These are phyloP conservation scores for Empidonax traillii DNA, from an alignment of 2,113 vertebrate genomes.

Conservation along the genomic window DNA sequence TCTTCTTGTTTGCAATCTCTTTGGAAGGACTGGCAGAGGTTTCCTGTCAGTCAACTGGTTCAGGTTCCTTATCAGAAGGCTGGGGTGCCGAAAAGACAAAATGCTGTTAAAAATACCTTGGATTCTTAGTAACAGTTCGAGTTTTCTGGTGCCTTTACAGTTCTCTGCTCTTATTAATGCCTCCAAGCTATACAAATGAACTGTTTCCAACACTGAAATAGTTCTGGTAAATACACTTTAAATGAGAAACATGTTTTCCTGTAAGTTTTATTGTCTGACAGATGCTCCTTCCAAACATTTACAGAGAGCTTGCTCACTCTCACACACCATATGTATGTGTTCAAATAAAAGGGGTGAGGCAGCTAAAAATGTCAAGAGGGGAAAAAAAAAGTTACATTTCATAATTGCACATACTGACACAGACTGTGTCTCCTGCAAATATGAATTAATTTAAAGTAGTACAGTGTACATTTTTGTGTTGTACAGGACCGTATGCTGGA, in stretches of 20 bases:
- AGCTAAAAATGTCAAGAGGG: conserved; percentile 52
- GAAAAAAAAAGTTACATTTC: conserved; percentile 43
- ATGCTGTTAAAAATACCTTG: background rate
- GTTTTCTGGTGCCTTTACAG: conserved; percentile 37
- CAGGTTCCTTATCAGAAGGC: conserved; percentile 33
- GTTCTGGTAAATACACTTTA: conserved; percentile 37
- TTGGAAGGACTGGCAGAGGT: background rate
- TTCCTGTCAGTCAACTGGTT: conserved; percentile 6
- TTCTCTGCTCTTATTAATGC: conserved; percentile 51
- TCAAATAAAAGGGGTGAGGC: conserved; percentile 59
- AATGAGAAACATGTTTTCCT: conserved; percentile 64
- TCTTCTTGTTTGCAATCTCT: conserved; percentile 40
- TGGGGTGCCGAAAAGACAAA: conserved; percentile 34
- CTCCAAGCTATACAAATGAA: conserved; percentile 56
- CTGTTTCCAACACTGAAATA: conserved; percentile 32
- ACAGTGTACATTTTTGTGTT: conserved; percentile 30
- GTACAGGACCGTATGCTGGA: background rate
- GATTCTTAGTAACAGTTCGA: conserved; percentile 8
- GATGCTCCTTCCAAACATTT: conserved; percentile 67
- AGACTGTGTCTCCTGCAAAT: conserved; percentile 37
- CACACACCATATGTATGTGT: conserved; percentile 56
- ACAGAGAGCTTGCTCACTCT: conserved; percentile 56
- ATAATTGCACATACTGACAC: conserved; percentile 51
- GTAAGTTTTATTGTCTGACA: conserved; percentile 65
- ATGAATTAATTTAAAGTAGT: conserved; percentile 48